Evolutionary conservation across 2,113 vertebrate genomes (phyloP).

Genomic region (Tor tambroides): DNA sequence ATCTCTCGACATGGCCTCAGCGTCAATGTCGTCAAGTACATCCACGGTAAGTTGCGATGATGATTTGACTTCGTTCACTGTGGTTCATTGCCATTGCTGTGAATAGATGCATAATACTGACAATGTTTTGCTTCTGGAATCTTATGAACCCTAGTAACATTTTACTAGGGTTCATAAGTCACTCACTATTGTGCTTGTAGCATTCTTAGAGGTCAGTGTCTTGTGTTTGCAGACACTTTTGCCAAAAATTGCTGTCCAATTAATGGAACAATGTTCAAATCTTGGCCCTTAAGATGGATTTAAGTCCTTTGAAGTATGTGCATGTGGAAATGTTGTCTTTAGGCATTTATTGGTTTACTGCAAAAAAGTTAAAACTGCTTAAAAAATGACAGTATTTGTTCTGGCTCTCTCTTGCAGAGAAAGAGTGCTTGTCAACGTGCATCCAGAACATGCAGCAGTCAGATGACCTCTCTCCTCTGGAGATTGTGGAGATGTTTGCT

Average conservation of each 20-base stretch:
- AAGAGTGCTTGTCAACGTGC: conserved; percentile 95
- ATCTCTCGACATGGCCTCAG: conserved; percentile 97
- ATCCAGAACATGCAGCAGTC: conserved; percentile 99
- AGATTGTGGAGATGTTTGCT: conserved; percentile 98
- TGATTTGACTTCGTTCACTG: not conserved
- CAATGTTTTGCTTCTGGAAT: not conserved
- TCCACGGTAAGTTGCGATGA: conserved; percentile 78
- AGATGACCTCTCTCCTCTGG: conserved; percentile 92
- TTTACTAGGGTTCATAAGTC: conserved; percentile 13
- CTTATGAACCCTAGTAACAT: conserved; percentile 21
- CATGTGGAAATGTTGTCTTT: not conserved
- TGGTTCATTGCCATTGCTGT: not conserved
- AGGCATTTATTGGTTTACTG: not conserved
- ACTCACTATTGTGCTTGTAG: not conserved
- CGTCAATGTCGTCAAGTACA: conserved; percentile 98
- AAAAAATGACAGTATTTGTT: not conserved
- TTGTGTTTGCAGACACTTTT: not conserved
- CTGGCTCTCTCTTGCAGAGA: conserved; percentile 79
- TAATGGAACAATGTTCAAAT: not conserved
- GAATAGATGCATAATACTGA: conserved; percentile 20
- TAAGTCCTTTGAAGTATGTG: not conserved
- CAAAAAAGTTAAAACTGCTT: not conserved
- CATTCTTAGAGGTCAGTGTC: not conserved
- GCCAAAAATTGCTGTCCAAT: not conserved
- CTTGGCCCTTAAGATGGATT: not conserved